Conservation (phyloP, 2,888 invertebrate species). For the Thera obeliscata region DNA sequence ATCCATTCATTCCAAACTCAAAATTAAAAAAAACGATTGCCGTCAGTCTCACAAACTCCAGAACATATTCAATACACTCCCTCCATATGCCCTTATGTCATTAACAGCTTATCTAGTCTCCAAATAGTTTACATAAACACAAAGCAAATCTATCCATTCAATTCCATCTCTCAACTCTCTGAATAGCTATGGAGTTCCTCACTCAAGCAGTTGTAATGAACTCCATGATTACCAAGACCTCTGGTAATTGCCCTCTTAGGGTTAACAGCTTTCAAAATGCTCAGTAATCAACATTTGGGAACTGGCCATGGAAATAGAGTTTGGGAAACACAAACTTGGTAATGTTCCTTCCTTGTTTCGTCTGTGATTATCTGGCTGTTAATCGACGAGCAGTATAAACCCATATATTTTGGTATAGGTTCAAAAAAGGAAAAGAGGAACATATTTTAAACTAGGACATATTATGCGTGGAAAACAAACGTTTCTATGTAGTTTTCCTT, state of each 20-base stretch:
- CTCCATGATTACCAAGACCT: conserved; percentile 9
- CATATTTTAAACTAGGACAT: no score
- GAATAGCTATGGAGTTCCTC: conserved; percentile 5
- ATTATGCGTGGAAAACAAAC: no score
- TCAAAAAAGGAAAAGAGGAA: no score
- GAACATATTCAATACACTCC: background rate
- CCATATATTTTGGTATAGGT: no score
- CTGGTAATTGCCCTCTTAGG: conserved; percentile 15
- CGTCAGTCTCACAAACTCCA: no score
- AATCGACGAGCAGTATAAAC: no score
- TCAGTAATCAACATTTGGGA: conserved; percentile 13
- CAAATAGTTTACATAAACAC: background rate
- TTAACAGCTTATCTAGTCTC: background rate
- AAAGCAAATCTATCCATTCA: background rate
- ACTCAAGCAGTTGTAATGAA: conserved; percentile 5
- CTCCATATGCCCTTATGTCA: background rate
- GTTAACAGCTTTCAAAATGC: conserved; percentile 12
- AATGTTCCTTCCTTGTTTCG: background rate
- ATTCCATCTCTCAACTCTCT: conserved; percentile 7
- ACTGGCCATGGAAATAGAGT: background rate
- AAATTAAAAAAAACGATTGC: no score
- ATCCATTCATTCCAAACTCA: background rate
- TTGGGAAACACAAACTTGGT: background rate
- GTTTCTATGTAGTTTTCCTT: no score
- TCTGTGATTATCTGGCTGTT: background rate